Base-by-base conservation (phyloP, 2,113 vertebrate species). In the Oenanthe oenanthe region DNA sequence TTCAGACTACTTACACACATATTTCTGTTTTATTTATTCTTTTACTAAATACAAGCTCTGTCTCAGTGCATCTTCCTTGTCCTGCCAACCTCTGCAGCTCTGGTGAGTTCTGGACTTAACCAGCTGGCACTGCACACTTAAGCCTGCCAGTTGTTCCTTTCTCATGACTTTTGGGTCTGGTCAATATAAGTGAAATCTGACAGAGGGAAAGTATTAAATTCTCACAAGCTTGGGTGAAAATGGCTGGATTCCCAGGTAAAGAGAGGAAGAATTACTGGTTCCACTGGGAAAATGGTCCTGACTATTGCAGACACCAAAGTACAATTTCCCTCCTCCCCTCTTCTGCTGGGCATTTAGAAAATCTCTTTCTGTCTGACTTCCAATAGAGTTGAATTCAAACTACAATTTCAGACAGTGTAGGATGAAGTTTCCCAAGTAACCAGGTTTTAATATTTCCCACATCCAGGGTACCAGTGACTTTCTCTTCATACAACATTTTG, bases 41-140 rank as follows among this genome's bases (percentile, higher is more conserved):
- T 57, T 65, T 57, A 16, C 16, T 5, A 48, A 40, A 25, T 61
- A 48, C 0, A 0, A 88, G 3, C 9, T 75, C 43, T 42, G 13
- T 19, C 14, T 78, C 6, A 29, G 32, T 22, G 29, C 14, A 34
- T 50, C 21, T 56, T 32, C 65, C 71, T 76, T 63, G 32, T 29
- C n/a, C 57, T 85, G 77, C 22, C 38, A 92, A 32, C 10, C n/a
- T 83, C 54, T 51, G 22, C 21, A 74, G 20, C 57, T 82, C 66
- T 72, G n/a, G 48, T n/a, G 36, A 31, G 17, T 61, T 95, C 56
- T 60, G 50, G 24, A 50, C 7, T 76, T 34, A 16, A 42, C 26
- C 45, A 79, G 28, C 31, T 72, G 17, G 51, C 32, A 10, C 5
- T 83, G 12, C 31, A n/a, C 22, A 38, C 10, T 45, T 58, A 29